Evolutionary conservation across 2,113 vertebrate species (phyloP), one percentile per base, ranked within the genome.

Genomic region (Emberiza fucata): DNA sequence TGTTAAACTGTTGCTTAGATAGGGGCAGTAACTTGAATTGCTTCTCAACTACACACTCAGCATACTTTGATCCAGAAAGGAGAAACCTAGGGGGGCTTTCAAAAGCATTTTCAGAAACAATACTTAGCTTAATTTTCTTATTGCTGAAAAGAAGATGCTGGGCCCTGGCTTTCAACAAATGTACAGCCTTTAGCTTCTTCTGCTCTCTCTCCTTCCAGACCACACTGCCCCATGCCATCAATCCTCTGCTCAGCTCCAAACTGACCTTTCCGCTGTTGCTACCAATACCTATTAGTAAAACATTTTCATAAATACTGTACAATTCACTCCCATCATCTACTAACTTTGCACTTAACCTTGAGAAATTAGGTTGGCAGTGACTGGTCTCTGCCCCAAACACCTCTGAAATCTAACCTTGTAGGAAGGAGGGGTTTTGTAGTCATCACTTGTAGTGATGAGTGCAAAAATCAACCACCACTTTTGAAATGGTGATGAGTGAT

Each of bases 361-460:
- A 81, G 80, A 94, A 97, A 90, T 92, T 39, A 86, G 65, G 45
- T 39, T 85, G 86, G 11, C 48, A 56, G 56, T 45, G 64, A 42
- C 72, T 88, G 76, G 21, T 22, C 0, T 2, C 66, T 86, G 81
- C 57, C 71, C 25, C 64, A 35, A 70, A 63, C 35, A 19, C 37
- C 77, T 95, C 24, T 87, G 42, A 92, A 95, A 89, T 68, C 31
- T 72, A 84, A 92, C 57, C 70, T 79, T 88, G 79, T n/a, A 75
- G 7, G 68, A 86, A 50, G 18, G 27, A 44, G 56, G 31, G 70
- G 19, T 59, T 90, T 73, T 39, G 69, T 82, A 95, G 25, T 47
- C 21, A 47, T 47, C 45, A 47, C 45, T 47, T 47, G 45, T 23
- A 47, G 45, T 12, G 45, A 47, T 47, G 45, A 47, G 45, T 22